These are phyloP conservation scores for Carlito syrichta DNA, from an alignment of 2,113 vertebrate species.

Conservation along the genomic window DNA sequence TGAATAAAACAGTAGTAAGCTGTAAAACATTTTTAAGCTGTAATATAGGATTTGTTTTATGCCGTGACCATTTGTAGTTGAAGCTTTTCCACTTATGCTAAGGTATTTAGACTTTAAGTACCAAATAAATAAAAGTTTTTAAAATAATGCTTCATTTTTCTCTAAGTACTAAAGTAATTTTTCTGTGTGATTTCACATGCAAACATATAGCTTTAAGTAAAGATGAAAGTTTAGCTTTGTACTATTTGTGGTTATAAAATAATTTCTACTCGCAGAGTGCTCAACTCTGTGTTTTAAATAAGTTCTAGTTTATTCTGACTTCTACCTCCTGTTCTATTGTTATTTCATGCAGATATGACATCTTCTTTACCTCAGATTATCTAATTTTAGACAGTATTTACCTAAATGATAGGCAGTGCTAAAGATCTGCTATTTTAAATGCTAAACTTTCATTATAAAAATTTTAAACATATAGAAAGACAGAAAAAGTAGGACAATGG, in stretches of 20 bases:
- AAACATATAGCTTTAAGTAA: not conserved
- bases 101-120: constrained; percentile 33
- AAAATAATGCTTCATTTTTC: constrained; percentile 41
- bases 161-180: constrained; percentile 8
- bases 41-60: not conserved
- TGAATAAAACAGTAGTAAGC: constrained; percentile 17
- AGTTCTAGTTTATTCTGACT: not conserved
- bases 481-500: not conserved
- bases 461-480: not conserved
- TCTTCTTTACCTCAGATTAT: not conserved
- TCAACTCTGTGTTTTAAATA: not conserved
- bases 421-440: not conserved
- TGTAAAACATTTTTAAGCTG: not conserved
- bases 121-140: constrained; percentile 47
- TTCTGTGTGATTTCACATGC: not conserved
- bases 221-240: constrained; percentile 30
- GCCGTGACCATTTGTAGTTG: not conserved
- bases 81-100: not conserved
- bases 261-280: not conserved
- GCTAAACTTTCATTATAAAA: not conserved
- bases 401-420: not conserved
- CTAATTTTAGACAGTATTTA: not conserved
- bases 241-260: not conserved
- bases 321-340: not conserved
- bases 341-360: not conserved